Evolutionary conservation across 2,888 invertebrate genomes (phyloP).

Genomic region (Psylliodes chrysocephalus): DNA sequence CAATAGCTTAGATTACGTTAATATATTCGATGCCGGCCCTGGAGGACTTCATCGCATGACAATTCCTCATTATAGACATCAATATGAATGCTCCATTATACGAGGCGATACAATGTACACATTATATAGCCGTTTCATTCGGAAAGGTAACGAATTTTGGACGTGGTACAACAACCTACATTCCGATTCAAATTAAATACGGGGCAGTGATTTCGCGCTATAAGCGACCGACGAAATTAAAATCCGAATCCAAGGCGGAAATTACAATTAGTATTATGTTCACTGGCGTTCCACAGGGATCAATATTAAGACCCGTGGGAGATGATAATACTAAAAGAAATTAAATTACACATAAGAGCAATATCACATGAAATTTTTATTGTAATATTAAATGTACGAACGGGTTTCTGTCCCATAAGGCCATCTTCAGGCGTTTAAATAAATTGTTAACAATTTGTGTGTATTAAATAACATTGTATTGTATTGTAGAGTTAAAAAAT

Average conservation of each 20-base stretch:
- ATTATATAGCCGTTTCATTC: slow-evolving; percentile 48
- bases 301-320: not conserved
- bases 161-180: slow-evolving; percentile 23
- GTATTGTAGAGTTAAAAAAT: no score
- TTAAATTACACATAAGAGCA: not conserved
- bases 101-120: slow-evolving; percentile 47
- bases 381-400: no score
- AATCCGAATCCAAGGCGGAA: not conserved
- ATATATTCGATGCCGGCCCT: slow-evolving; percentile 1
- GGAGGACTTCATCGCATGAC: slow-evolving; percentile 48
- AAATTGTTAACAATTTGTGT: no score
- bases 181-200: slow-evolving; percentile 44
- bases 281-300: no score
- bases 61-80: slow-evolving; percentile 51
- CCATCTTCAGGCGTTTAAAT: no score
- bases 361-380: no score
- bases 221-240: not conserved
- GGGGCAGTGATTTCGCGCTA: slow-evolving; percentile 17
- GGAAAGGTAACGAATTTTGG: slow-evolving; percentile 41
- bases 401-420: no score
- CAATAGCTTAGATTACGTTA: no score
- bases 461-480: no score
- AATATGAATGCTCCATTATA: slow-evolving; percentile 52
- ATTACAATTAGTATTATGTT: not conserved
- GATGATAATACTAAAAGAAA: not conserved